A percentile compares a stretch with the other conserved stretches of the same genome.
These are phyloP conservation scores for Lutraria lutraria DNA, from an alignment of 2,888 invertebrate genomes.

Conservation along the genomic window DNA sequence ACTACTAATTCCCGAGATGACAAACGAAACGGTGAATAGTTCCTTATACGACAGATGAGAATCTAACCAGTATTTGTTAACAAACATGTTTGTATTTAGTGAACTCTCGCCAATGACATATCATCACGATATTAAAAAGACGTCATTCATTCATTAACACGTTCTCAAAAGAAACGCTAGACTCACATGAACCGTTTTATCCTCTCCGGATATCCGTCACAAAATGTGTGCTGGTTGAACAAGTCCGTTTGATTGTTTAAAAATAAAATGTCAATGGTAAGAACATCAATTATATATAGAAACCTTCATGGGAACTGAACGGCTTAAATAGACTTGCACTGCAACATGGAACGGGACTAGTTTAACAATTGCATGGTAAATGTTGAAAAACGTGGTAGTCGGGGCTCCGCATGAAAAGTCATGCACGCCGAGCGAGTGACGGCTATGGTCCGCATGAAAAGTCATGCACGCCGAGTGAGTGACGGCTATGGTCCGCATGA, in stretches of 20 bases:
- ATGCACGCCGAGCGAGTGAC: too few relatives aligned
- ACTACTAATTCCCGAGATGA: neutral
- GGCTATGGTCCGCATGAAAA: too few relatives aligned
- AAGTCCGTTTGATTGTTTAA: neutral
- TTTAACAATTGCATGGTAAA: too few relatives aligned
- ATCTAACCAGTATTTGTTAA: neutral
- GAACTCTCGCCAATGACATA: neutral
- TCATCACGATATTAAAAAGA: neutral
- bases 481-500: too few relatives aligned
- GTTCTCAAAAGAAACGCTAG: neutral
- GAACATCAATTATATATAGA: too few relatives aligned
- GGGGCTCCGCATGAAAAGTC: too few relatives aligned
- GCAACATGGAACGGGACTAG: too few relatives aligned
- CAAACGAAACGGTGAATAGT: neutral
- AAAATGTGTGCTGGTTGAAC: neutral
- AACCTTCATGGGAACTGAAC: too few relatives aligned
- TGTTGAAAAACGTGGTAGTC: too few relatives aligned
- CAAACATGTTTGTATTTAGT: neutral
- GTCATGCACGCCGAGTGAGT: too few relatives aligned
- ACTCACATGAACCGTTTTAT: neutral
- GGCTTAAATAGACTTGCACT: too few relatives aligned
- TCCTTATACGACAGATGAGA: neutral
- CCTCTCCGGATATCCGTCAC: neutral
- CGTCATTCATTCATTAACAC: slow-evolving; percentile 13
- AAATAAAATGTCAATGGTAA: too few relatives aligned